Conservation (phyloP, 2,888 invertebrate genomes). For the Torymus aiolomorphi region DNA sequence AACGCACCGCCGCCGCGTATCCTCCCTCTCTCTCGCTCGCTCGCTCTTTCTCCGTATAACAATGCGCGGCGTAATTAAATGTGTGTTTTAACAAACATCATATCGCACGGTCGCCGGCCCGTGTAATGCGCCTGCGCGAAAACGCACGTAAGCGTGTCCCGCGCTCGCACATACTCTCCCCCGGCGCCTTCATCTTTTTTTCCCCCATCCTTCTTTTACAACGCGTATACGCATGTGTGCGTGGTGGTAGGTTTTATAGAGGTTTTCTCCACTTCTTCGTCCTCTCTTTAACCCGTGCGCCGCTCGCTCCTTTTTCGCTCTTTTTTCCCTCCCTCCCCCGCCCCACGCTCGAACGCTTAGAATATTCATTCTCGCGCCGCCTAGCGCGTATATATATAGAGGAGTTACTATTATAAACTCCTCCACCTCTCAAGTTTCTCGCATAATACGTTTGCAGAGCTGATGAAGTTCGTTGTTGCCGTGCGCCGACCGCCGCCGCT, state of each 20-base stretch:
- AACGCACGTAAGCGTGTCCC: slow-evolving; percentile 50
- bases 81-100: slow-evolving; percentile 72
- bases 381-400: slow-evolving; percentile 43
- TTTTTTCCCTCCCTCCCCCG: slow-evolving; percentile 1
- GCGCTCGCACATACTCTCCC: slow-evolving; percentile 28
- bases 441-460: slow-evolving; percentile 54
- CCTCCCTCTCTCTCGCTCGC: slow-evolving; percentile 58
- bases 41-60: slow-evolving; percentile 57
- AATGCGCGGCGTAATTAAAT: slow-evolving; percentile 72
- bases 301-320: not conserved
- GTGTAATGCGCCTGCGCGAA: slow-evolving; percentile 46
- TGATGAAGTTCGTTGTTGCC: slow-evolving; percentile 54
- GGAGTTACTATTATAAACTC: slow-evolving; percentile 55
- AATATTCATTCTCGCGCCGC: slow-evolving; percentile 55
- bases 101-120: slow-evolving; percentile 38
- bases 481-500: not conserved
- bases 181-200: not conserved
- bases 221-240: not conserved
- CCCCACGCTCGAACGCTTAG: slow-evolving; percentile 39
- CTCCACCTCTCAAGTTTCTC: slow-evolving; percentile 53
- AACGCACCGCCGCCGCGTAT: slow-evolving; percentile 64
- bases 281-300: too few species aligned
- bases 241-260: slow-evolving; percentile 21
- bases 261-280: slow-evolving; percentile 8
- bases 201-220: too few species aligned